Conservation (phyloP, 2,888 invertebrate genomes). For the Drosophila demipolita region DNA sequence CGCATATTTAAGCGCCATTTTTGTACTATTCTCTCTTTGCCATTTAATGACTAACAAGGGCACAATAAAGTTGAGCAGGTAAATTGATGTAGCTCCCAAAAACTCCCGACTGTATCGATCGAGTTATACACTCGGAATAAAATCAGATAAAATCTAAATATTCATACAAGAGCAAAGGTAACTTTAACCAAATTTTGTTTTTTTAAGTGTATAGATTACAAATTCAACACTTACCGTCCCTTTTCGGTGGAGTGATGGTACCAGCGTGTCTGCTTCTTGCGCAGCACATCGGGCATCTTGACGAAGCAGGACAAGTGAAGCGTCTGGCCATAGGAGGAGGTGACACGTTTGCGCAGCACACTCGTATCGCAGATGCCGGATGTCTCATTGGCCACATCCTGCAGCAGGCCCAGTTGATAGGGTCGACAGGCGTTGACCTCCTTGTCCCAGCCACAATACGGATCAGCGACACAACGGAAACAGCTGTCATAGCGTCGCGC, state of each 20-base stretch:
- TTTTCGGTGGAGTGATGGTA: constrained; percentile 95
- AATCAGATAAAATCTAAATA: not conserved
- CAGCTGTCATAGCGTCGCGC: constrained; percentile 96
- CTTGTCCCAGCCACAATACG: constrained; percentile 98
- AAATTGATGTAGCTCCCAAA: not conserved
- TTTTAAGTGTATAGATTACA: not conserved
- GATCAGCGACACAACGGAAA: constrained; percentile 96
- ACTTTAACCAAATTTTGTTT: not conserved
- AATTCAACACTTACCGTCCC: constrained; percentile 87
- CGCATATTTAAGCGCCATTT: constrained; percentile 15
- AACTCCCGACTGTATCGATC: not conserved
- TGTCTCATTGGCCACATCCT: constrained; percentile 96
- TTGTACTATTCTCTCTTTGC: not conserved
- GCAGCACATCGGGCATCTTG: constrained; percentile 94
- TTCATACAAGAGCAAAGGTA: not conserved
- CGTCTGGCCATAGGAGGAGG: constrained; percentile 97
- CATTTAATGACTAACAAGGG: constrained; percentile 14
- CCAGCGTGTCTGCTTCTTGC: constrained; percentile 93
- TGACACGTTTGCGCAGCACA: constrained; percentile 93
- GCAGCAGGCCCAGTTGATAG: constrained; percentile 92
- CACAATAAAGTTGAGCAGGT: constrained; percentile 9
- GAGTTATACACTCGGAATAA: not conserved
- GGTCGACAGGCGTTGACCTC: constrained; percentile 94
- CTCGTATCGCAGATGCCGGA: constrained; percentile 96
- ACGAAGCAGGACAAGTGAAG: constrained; percentile 96